These are phyloP conservation scores for Caenorhabditis sp. DNA, from an alignment of 2,888 invertebrate genomes.

Conservation along the genomic window DNA sequence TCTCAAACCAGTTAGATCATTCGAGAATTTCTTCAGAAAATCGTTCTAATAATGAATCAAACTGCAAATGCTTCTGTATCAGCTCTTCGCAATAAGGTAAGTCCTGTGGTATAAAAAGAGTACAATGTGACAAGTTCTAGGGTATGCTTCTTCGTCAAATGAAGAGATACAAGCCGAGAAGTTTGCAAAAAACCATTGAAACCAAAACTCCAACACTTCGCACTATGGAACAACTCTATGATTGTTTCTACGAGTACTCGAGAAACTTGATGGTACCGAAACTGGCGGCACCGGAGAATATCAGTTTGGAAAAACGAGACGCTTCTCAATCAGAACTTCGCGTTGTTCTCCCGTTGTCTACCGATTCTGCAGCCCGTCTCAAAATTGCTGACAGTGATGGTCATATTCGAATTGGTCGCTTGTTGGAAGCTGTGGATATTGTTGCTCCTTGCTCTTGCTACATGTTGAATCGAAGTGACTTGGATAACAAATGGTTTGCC, in stretches of 20 bases:
- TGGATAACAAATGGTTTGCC: conserved; percentile 11
- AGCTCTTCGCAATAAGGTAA: conserved; percentile 2
- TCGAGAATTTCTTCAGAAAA: neutral
- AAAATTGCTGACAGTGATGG: conserved; percentile 25
- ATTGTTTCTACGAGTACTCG: conserved; percentile 30
- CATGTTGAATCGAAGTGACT: conserved; percentile 34
- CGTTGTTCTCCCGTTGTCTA: conserved; percentile 26
- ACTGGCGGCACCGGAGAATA: neutral
- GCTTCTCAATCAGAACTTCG: conserved; percentile 17
- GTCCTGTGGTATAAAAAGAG: neutral
- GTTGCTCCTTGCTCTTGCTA: conserved; percentile 36
- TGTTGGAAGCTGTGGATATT: conserved; percentile 32
- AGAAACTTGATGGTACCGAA: conserved; percentile 16
- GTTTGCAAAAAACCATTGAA: conserved; percentile 6
- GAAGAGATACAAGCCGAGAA: conserved; percentile 2
- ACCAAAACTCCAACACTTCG: conserved; percentile 3
- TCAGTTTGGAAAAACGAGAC: conserved; percentile 12
- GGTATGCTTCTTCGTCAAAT: conserved; percentile 4
- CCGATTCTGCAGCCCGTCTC: conserved; percentile 24
- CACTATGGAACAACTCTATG: conserved; percentile 30
- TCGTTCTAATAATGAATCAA: conserved; percentile 1
- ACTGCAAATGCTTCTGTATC: conserved; percentile 2
- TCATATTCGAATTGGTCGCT: conserved; percentile 22
- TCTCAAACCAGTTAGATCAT: neutral
- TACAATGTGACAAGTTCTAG: neutral